phyloP scores from a whole-genome alignment of 2,113 vertebrate genomes.

The Typhlomys cinereus region DNA sequence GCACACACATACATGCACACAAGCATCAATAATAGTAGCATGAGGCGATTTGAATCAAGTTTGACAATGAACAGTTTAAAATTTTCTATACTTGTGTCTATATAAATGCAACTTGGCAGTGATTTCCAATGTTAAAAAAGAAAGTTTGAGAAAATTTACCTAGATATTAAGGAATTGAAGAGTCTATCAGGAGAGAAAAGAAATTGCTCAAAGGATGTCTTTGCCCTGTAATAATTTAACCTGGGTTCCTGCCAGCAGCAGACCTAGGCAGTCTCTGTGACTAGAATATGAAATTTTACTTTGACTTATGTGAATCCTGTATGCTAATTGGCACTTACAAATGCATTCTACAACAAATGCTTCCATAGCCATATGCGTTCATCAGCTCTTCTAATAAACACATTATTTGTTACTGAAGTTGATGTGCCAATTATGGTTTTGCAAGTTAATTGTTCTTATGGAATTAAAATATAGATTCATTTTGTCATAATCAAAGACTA shows the following conservation, averaged over 20 bases:
- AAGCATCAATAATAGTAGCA: background rate
- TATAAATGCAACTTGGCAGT: background rate
- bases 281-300: background rate
- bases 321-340: slow-evolving; percentile 4
- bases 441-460: slow-evolving; percentile 12
- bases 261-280: background rate
- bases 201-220: background rate
- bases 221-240: slow-evolving; percentile 26
- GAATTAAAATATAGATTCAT: background rate
- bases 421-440: slow-evolving; percentile 5
- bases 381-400: slow-evolving; percentile 14
- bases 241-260: background rate
- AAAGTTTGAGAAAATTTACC: background rate
- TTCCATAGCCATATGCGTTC: background rate
- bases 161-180: background rate
- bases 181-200: background rate
- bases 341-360: slow-evolving; percentile 1
- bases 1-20: background rate
- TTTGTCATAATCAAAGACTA: slow-evolving; percentile 19
- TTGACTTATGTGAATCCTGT: background rate
- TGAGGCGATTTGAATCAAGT: background rate
- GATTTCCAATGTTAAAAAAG: slow-evolving; percentile 33
- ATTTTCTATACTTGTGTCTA: background rate
- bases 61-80: slow-evolving; percentile 4
- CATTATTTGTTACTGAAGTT: background rate